Conservation (phyloP, 2,113 vertebrate species). For the Lathamus discolor region DNA sequence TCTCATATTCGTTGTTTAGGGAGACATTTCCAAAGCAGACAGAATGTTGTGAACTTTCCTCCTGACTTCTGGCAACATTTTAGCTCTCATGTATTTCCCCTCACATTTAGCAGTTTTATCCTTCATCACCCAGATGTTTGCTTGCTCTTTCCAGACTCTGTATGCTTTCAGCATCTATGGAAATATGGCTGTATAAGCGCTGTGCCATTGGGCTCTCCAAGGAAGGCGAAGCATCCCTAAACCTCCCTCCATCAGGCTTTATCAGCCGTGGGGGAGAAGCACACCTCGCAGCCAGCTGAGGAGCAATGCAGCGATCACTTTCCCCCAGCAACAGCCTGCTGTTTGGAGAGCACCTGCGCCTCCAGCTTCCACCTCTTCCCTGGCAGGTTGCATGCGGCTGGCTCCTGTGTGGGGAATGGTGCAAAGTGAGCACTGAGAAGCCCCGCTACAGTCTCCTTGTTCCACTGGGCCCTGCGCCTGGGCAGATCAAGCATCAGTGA, state of each 20-base stretch:
- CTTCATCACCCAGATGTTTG: background rate
- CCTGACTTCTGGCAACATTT: background rate
- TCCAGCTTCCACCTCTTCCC: background rate
- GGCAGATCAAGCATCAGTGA: background rate
- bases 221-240: background rate
- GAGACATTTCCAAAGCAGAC: background rate
- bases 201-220: background rate
- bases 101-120: background rate
- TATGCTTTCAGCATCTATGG: background rate
- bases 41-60: background rate
- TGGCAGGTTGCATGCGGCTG: accelerated
- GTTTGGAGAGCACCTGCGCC: background rate
- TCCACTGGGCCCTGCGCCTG: background rate
- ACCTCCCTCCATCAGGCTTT: background rate
- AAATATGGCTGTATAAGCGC: background rate
- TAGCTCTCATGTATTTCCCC: background rate
- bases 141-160: background rate
- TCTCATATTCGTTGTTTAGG: background rate
- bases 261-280: accelerated
- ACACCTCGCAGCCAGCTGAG: accelerated
- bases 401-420: accelerated
- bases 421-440: background rate
- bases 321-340: background rate
- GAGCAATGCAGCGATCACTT: background rate
- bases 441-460: background rate